phyloP scores from a whole-genome alignment of 2,888 invertebrate genomes.

The Ochropleura leucogaster region DNA sequence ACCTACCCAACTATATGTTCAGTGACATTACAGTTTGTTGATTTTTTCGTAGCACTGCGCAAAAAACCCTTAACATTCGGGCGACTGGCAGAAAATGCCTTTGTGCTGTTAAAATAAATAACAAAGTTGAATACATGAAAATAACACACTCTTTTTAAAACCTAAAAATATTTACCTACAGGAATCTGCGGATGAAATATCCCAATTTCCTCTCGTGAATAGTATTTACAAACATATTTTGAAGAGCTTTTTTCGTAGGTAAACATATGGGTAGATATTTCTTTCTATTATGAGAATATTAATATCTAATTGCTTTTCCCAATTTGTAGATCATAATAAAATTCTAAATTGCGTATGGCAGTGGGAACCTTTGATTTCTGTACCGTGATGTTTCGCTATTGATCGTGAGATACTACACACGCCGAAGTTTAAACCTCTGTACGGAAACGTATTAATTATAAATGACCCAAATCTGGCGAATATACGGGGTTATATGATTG shows the following conservation, averaged over 20 bases:
- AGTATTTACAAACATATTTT: neutral
- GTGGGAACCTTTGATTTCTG: conserved; percentile 21
- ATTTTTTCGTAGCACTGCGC: neutral
- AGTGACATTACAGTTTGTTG: conserved; percentile 12
- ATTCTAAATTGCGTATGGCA: conserved; percentile 7
- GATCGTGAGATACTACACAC: conserved; percentile 1
- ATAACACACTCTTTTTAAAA: neutral
- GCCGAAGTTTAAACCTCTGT: neutral
- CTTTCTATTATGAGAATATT: conserved; percentile 15
- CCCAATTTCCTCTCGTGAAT: conserved; percentile 5
- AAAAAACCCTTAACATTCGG: neutral
- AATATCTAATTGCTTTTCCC: conserved; percentile 7
- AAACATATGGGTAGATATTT: conserved; percentile 19
- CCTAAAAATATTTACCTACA: neutral
- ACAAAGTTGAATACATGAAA: conserved; percentile 2
- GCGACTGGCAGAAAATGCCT: neutral
- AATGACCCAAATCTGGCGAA: conserved; percentile 6
- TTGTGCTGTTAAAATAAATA: neutral
- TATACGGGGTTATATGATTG: conserved; percentile 6
- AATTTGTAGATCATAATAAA: conserved; percentile 9
- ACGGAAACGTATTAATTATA: conserved; percentile 21
- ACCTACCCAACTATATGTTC: conserved; percentile 26
- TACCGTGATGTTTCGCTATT: conserved; percentile 10
- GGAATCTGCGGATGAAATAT: conserved; percentile 13
- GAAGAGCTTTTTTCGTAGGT: neutral